Evolutionary conservation across 2,113 vertebrate genomes (phyloP).

Genomic region (Tetrax tetrax): DNA sequence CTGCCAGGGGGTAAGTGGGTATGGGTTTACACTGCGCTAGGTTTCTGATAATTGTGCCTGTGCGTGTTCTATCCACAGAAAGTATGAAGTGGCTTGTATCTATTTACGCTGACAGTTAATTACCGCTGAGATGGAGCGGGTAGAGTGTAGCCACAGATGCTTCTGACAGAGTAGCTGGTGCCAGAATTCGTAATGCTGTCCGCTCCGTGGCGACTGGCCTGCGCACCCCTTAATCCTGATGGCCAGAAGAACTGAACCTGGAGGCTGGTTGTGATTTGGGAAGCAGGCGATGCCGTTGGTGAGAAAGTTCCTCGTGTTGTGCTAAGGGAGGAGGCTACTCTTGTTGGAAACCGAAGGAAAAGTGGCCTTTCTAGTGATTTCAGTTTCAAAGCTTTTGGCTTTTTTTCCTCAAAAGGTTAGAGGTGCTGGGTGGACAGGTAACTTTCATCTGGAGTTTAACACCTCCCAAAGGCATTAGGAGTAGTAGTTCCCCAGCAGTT

Average conservation of each 20-base stretch:
- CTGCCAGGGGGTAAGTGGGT: accelerated
- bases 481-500: not conserved
- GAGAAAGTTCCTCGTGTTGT: not conserved
- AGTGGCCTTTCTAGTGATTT: not conserved
- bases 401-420: not conserved
- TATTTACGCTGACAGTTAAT: not conserved
- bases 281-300: not conserved
- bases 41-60: not conserved
- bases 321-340: not conserved
- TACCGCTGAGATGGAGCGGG: not conserved
- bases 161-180: not conserved
- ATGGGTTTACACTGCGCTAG: not conserved
- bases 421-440: not conserved
- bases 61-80: not conserved
- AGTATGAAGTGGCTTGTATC: not conserved
- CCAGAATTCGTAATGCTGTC: not conserved
- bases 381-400: not conserved
- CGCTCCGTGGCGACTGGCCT: accelerated
- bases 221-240: not conserved
- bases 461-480: not conserved
- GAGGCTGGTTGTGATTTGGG: not conserved
- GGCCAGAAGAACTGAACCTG: not conserved
- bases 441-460: not conserved
- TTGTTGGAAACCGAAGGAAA: not conserved
- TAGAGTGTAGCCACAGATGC: not conserved